Evolutionary conservation across 2,113 vertebrate genomes (phyloP), one percentile per base, ranked within the genome.

Genomic region (Gavialis gangeticus): DNA sequence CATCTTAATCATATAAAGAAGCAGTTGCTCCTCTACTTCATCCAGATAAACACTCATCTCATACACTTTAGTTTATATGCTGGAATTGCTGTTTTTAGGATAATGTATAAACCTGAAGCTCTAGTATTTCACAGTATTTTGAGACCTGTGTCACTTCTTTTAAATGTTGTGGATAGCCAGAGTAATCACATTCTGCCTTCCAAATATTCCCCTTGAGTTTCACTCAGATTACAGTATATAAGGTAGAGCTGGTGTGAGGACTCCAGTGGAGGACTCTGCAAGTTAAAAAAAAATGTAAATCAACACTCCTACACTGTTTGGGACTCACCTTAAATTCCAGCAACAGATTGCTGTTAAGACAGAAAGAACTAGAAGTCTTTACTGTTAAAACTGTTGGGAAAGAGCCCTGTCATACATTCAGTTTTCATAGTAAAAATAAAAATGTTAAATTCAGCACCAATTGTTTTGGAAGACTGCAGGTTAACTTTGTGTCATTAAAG

Each of bases 281-380:
- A 90, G 73, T 87, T 56, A 94, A 81, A 96, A 24, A 24, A 88
- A 56, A 77, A 92, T 88, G 71, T 71, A 92, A 78, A 90, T 87
- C 66, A 88, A 10, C 17, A 75, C n/a, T 83, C 28, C 85, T 86
- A 15, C 1, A 0, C 64, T 64, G 81, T 91, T 90, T 55, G 27
- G 80, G 89, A 66, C 60, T 14, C 79, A 79, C 1, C 2, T 86
- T 46, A 28, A 79, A 28, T 18, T 82, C 34, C 79, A 85, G 24
- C 12, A 59, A 54, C n/a, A 92, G 66, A 58, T 30, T 8, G 8
- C 66, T 87, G 62, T 77, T 77, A 67, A 92, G 24, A 55, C 82
- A 84, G 28, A 82, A 94, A 91, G 76, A 76, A 21, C 2, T 62
- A 28, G 57, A 92, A 86, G 57, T 77, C 46, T 46, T 59, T 59